Evolutionary conservation across 2,888 invertebrate species (phyloP).

Genomic region (Eupeodes latifasciatus): DNA sequence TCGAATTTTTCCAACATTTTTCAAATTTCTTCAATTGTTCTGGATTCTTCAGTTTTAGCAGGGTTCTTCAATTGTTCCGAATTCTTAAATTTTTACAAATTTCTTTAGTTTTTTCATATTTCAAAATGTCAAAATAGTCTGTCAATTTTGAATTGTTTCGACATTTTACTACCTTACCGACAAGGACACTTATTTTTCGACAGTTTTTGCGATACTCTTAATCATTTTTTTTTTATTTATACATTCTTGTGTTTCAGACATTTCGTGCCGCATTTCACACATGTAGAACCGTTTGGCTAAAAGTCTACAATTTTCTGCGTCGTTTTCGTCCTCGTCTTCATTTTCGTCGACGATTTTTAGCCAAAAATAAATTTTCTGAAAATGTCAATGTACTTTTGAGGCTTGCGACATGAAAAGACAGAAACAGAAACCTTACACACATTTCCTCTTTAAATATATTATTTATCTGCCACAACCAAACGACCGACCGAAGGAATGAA

Average conservation of each 20-base stretch:
- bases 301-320: constrained; percentile 30
- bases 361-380: constrained; percentile 71
- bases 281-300: constrained; percentile 48
- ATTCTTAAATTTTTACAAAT: too few relatives aligned
- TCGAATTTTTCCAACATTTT: too few relatives aligned
- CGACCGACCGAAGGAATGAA: neutral
- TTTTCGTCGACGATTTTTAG: neutral
- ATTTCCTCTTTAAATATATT: neutral
- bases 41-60: too few relatives aligned
- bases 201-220: neutral
- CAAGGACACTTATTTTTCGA: too few relatives aligned
- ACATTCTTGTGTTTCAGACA: constrained; percentile 12
- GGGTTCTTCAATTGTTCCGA: too few relatives aligned
- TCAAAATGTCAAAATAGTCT: too few relatives aligned
- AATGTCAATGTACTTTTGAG: constrained; percentile 74
- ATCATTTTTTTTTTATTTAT: constrained; percentile 3
- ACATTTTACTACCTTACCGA: too few relatives aligned
- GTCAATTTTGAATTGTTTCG: too few relatives aligned
- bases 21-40: too few relatives aligned
- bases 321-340: neutral
- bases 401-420: constrained; percentile 20
- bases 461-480: constrained; percentile 10
- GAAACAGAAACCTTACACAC: constrained; percentile 13
- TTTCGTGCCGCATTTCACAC: constrained; percentile 28
- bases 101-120: too few relatives aligned